These are phyloP conservation scores for Drosophila ohnishii DNA, from an alignment of 1,140 invertebrate genomes.

Conservation along the genomic window DNA sequence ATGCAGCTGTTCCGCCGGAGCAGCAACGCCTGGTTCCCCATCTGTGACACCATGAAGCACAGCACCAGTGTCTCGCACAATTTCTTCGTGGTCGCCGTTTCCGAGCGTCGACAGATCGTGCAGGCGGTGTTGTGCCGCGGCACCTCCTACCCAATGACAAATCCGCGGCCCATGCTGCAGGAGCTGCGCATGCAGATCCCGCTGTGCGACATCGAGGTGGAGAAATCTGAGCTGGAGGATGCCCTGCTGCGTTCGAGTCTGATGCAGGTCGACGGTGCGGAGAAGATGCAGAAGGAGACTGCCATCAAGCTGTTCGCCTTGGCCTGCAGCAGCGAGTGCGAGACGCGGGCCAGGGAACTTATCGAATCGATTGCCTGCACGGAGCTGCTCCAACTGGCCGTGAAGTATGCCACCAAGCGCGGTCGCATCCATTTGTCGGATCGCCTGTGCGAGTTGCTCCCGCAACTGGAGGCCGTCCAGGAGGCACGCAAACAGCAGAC, in stretches of 20 bases:
- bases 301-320: conserved; percentile 94
- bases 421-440: conserved; percentile 91
- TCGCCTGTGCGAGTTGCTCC: conserved; percentile 84
- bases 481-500: conserved; percentile 69
- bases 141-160: conserved; percentile 91
- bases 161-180: conserved; percentile 91
- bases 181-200: conserved; percentile 90
- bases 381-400: conserved; percentile 91
- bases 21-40: conserved; percentile 90
- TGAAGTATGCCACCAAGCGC: conserved; percentile 92
- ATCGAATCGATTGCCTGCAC: conserved; percentile 91
- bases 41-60: conserved; percentile 88
- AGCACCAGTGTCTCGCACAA: conserved; percentile 89
- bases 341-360: conserved; percentile 93
- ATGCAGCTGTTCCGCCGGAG: conserved; percentile 86
- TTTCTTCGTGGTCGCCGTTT: conserved; percentile 91
- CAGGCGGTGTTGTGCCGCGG: conserved; percentile 94
- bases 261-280: conserved; percentile 85
- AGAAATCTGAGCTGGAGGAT: conserved; percentile 85
- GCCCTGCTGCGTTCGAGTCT: conserved; percentile 86
- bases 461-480: conserved; percentile 76
- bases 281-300: conserved; percentile 86
- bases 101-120: conserved; percentile 90
- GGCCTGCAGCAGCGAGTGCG: conserved; percentile 91
- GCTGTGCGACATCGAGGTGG: conserved; percentile 91